phyloP scores from a whole-genome alignment of 2,797 vertebrate genomes.

The Urophycis tenuis region DNA sequence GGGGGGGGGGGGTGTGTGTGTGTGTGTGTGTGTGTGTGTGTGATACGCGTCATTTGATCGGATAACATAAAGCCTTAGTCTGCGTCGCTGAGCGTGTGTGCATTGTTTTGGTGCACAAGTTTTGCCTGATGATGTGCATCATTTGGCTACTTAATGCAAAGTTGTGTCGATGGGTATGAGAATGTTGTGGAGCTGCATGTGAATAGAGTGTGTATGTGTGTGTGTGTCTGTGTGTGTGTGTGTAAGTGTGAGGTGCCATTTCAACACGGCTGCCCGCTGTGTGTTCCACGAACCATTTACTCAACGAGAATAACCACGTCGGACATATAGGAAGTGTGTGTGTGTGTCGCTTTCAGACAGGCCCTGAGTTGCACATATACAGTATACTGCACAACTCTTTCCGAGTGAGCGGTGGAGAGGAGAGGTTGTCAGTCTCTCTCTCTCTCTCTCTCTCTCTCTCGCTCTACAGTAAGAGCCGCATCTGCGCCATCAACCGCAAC shows the following conservation, averaged over 20 bases:
- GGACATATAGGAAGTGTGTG: not conserved
- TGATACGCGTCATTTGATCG: slow-evolving; percentile 62
- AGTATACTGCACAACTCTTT: not conserved
- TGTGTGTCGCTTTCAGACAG: not conserved
- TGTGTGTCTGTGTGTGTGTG: not conserved
- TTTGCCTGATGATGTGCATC: slow-evolving; percentile 41
- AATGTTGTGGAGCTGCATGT: too few species aligned
- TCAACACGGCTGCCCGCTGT: not conserved
- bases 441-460: too few species aligned
- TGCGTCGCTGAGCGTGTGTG: slow-evolving; percentile 40
- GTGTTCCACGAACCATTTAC: not conserved
- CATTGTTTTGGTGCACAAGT: slow-evolving; percentile 38
- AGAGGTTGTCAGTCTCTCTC: too few species aligned
- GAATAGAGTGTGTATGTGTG: slow-evolving; percentile 9
- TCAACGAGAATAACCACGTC: not conserved
- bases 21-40: slow-evolving; percentile 42
- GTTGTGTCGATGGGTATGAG: slow-evolving; percentile 27
- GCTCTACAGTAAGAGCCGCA: not conserved
- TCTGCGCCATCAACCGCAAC: slow-evolving; percentile 3
- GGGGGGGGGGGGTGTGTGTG: slow-evolving; percentile 9
- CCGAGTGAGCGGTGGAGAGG: too few species aligned
- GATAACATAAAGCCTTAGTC: slow-evolving; percentile 57
- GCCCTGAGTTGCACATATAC: too few species aligned
- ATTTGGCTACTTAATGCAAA: slow-evolving; percentile 50
- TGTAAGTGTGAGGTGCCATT: not conserved